Conservation (phyloP, 2,797 vertebrate species). For the Eulemur rubriventer region DNA sequence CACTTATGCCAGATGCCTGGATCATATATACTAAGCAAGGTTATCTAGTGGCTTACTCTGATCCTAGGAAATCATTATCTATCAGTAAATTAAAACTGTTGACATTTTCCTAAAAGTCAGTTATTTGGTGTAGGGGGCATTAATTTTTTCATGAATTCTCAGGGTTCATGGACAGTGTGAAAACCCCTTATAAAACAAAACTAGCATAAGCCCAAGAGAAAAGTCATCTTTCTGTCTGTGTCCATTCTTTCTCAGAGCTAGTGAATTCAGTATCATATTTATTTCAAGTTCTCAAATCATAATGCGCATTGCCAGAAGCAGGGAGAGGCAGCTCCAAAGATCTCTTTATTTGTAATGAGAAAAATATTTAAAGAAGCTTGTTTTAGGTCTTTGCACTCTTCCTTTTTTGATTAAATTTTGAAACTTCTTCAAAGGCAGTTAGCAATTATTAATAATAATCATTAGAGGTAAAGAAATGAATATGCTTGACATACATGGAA, state of each 20-base stretch:
- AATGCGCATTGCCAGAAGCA: not conserved
- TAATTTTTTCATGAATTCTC: not conserved
- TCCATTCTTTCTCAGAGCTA: not conserved
- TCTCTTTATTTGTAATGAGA: not conserved
- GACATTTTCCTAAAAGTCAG: not conserved
- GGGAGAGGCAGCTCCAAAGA: not conserved
- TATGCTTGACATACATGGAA: not conserved
- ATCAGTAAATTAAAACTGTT: not conserved
- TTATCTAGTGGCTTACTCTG: not conserved
- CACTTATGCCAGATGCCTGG: not conserved
- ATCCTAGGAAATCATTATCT: not conserved
- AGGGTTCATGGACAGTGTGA: not conserved
- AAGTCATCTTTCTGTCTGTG: not conserved
- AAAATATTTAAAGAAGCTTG: not conserved
- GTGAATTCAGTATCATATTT: not conserved
- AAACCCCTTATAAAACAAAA: slow-evolving; percentile 5
- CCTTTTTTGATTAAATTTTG: slow-evolving; percentile 10
- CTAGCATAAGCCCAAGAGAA: not conserved
- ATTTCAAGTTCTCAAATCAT: not conserved
- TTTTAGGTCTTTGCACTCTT: not conserved
- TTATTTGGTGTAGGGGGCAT: not conserved
- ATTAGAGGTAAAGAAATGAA: not conserved
- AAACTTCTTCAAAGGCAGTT: slow-evolving; percentile 10
- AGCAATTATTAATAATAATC: slow-evolving; percentile 10
- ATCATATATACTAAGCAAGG: not conserved